phyloP scores from a whole-genome alignment of 2,888 invertebrate species.

The Lochmaea capreae region DNA sequence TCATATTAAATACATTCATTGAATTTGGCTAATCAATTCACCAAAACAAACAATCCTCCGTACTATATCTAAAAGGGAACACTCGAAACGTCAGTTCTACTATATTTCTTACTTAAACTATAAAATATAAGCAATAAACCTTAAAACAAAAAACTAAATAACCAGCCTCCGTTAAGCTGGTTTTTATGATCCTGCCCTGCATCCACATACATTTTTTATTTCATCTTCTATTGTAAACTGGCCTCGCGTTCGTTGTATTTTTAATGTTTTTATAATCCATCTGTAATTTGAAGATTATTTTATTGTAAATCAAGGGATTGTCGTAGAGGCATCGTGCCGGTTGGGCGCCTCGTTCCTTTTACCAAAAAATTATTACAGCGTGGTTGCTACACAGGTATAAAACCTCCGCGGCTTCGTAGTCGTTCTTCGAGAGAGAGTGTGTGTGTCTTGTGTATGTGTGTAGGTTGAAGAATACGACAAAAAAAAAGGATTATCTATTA shows the following conservation, averaged over 20 bases:
- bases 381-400: slow-evolving; percentile 11
- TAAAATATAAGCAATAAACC: not conserved
- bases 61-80: no score
- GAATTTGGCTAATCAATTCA: no score
- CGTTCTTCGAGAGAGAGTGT: slow-evolving; percentile 8
- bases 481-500: slow-evolving; percentile 57
- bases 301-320: slow-evolving; percentile 40
- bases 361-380: slow-evolving; percentile 14
- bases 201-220: slow-evolving; percentile 3
- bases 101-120: not conserved
- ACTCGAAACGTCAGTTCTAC: no score
- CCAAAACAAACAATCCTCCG: no score
- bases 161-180: not conserved
- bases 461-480: slow-evolving; percentile 44
- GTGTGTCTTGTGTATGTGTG: slow-evolving; percentile 32
- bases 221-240: not conserved
- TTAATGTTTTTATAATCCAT: slow-evolving; percentile 32
- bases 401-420: not conserved
- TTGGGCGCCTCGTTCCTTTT: slow-evolving; percentile 8
- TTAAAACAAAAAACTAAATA: not conserved
- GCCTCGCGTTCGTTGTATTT: not conserved
- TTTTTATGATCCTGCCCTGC: not conserved
- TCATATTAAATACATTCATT: no score
- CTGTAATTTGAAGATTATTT: slow-evolving; percentile 43
- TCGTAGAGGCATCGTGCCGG: slow-evolving; percentile 8